Evolutionary conservation across 2,888 invertebrate species (phyloP).

Genomic region (Seira ritae): DNA sequence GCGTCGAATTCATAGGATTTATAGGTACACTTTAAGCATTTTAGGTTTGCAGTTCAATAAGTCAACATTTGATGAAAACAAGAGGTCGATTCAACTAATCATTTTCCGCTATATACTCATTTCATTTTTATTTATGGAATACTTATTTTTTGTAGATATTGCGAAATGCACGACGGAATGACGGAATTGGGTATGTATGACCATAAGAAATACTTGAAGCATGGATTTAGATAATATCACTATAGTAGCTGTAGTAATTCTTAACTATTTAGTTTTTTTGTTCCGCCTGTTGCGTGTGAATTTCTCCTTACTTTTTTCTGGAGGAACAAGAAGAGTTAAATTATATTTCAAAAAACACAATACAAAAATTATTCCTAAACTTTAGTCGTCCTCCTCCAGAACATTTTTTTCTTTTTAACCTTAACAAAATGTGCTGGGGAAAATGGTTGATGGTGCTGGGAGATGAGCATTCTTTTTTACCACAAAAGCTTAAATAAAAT

Average conservation of each 20-base stretch:
- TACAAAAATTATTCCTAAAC: too few relatives aligned
- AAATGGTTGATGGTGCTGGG: not conserved
- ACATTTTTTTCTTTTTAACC: not conserved
- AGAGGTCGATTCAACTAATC: not conserved
- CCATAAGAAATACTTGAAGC: not conserved
- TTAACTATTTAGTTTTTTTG: not conserved
- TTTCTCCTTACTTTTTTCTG: not conserved
- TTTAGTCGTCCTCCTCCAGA: not conserved
- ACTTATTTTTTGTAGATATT: not conserved
- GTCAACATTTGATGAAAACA: too few relatives aligned
- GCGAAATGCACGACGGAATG: not conserved
- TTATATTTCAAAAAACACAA: not conserved
- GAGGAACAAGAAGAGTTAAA: not conserved
- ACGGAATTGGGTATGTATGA: not conserved
- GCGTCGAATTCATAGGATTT: not conserved
- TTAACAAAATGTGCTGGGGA: not conserved
- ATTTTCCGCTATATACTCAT: constrained; percentile 1
- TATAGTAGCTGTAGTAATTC: constrained; percentile 1
- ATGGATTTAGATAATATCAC: not conserved
- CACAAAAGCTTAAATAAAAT: constrained; percentile 24
- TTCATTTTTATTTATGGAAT: too few relatives aligned
- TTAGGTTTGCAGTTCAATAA: too few relatives aligned
- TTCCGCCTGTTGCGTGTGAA: constrained; percentile 51
- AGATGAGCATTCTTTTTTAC: constrained; percentile 12
- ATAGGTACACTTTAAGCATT: too few relatives aligned